These are phyloP conservation scores for Tetragnatha versicolor DNA, from an alignment of 1,140 invertebrate genomes.

Conservation along the genomic window DNA sequence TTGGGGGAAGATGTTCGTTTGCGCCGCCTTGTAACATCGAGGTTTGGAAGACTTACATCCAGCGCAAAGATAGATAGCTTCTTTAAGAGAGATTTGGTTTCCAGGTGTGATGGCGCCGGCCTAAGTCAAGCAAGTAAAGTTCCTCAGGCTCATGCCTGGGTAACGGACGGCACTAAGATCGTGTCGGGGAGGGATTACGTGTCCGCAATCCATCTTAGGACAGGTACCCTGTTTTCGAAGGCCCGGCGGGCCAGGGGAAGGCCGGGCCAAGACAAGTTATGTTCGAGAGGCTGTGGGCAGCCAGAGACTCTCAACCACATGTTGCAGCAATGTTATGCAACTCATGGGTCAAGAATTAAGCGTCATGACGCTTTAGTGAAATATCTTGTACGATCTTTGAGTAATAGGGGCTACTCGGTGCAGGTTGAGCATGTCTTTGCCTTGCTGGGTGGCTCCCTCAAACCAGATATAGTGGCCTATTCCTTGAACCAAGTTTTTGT, in stretches of 20 bases:
- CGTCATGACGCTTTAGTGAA: not conserved
- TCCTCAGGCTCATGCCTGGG: not conserved
- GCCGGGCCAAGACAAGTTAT: not conserved
- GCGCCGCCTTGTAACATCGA: not conserved
- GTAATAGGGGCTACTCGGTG: not conserved
- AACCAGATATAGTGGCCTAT: not conserved
- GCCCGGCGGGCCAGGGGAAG: not conserved
- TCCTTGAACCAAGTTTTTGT: not conserved
- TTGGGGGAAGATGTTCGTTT: not conserved
- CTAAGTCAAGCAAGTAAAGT: not conserved
- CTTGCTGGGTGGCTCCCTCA: not conserved
- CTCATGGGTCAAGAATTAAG: not conserved
- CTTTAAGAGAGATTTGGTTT: not conserved
- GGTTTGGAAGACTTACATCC: not conserved
- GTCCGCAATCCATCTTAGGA: not conserved
- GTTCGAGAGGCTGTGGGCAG: not conserved
- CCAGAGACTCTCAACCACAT: slow-evolving; percentile 1
- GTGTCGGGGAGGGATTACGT: not conserved
- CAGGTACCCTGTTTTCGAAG: not conserved
- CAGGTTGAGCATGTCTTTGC: not conserved
- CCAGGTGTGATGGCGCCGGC: not conserved
- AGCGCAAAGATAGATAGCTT: not conserved
- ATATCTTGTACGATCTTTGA: not conserved
- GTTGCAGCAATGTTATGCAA: not conserved
- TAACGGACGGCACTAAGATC: not conserved